Conservation (phyloP, 2,797 vertebrate genomes). For the Lutjanus campechanus region DNA sequence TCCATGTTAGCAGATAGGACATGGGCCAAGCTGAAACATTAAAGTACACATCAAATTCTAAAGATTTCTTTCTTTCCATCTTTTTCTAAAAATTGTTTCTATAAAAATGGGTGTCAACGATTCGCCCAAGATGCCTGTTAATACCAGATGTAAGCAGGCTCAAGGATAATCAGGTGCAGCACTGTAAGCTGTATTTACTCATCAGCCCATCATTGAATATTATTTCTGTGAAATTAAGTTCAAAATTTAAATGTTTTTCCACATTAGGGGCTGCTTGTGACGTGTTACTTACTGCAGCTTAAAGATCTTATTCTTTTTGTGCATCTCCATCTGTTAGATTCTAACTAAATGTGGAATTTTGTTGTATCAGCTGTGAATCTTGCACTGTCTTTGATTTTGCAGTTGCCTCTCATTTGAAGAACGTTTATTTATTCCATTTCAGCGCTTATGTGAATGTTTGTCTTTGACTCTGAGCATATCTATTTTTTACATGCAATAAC, state of each 20-base stretch:
- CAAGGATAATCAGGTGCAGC: constrained; percentile 8
- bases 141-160: too few species aligned
- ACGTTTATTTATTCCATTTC: constrained; percentile 19
- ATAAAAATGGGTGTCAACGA: too few species aligned
- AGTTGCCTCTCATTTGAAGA: constrained; percentile 11
- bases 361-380: constrained; percentile 24
- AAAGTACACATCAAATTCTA: too few species aligned
- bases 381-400: background rate
- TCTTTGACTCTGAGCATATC: constrained; percentile 17
- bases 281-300: constrained; percentile 8
- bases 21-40: too few species aligned
- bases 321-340: constrained; percentile 3
- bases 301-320: background rate
- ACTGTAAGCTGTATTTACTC: constrained; percentile 1
- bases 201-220: background rate
- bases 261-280: constrained; percentile 1
- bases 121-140: too few species aligned
- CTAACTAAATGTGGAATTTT: background rate
- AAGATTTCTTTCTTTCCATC: too few species aligned
- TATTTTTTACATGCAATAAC: constrained; percentile 54
- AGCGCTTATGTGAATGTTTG: constrained; percentile 40
- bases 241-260: background rate
- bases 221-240: background rate
- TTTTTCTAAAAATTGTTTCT: too few species aligned
- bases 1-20: too few species aligned